These are phyloP conservation scores for Ctenodactylus gundi DNA, from an alignment of 2,113 vertebrate genomes.

Conservation along the genomic window DNA sequence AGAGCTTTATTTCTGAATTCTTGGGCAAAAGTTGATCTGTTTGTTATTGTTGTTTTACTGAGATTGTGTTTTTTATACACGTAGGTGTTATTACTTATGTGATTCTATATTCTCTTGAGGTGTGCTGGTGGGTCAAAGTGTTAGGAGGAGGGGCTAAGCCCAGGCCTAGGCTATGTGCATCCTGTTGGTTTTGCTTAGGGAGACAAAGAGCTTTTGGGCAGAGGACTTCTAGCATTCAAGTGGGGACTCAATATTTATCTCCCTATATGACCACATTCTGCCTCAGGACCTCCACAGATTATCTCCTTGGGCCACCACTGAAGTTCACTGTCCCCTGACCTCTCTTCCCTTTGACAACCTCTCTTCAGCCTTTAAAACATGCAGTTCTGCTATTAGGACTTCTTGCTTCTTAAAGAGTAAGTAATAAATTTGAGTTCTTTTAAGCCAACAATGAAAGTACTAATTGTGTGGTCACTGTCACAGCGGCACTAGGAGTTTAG, in stretches of 20 bases:
- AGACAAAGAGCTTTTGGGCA: neutral
- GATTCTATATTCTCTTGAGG: neutral
- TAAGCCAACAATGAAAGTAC: no score
- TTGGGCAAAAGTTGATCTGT: neutral
- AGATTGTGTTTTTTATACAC: neutral
- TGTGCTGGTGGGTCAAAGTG: neutral
- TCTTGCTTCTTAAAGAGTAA: no score
- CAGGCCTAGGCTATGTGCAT: rapidly evolving
- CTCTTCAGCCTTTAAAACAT: no score
- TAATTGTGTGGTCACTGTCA: no score
- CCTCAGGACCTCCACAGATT: neutral
- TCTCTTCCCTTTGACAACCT: no score
- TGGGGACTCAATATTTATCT: no score
- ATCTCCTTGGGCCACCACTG: neutral
- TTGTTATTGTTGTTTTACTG: neutral
- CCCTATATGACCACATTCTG: neutral
- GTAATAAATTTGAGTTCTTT: no score
- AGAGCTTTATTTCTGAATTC: neutral
- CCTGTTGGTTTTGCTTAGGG: neutral
- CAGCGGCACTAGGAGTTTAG: no score
- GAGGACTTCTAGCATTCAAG: neutral
- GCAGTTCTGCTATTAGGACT: no score
- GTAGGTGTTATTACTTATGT: neutral
- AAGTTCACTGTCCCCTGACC: neutral
- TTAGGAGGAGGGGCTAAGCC: neutral